Evolutionary conservation across 2,797 vertebrate genomes (phyloP).

Genomic region (Macroramphosus scolopax): DNA sequence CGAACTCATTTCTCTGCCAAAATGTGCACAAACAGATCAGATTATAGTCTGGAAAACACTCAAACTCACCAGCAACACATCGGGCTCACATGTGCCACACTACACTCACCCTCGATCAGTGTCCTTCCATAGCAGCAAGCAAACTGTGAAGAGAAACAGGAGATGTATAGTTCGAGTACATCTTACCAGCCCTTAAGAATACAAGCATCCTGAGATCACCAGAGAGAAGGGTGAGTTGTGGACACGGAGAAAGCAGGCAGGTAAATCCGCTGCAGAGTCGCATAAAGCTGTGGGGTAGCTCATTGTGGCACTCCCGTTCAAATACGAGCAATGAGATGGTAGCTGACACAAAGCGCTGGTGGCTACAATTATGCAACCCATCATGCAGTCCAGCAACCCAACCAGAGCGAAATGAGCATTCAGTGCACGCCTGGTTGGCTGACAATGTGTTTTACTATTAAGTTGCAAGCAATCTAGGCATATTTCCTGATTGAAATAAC

Average conservation of each 20-base stretch:
- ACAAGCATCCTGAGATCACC: too few species aligned
- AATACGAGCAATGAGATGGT: conserved; percentile 53
- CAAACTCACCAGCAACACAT: background rate
- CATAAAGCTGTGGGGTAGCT: conserved; percentile 36
- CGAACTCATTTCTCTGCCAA: conserved; percentile 61
- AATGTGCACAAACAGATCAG: conserved; percentile 4
- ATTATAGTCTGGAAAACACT: background rate
- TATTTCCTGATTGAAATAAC: background rate
- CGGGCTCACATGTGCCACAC: background rate
- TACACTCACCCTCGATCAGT: conserved; percentile 48
- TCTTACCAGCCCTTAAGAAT: background rate
- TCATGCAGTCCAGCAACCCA: conserved; percentile 24
- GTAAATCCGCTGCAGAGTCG: conserved; percentile 27
- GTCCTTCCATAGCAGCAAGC: conserved; percentile 39
- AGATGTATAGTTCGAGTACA: conserved; percentile 3
- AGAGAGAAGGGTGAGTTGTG: conserved; percentile 20
- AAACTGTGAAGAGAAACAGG: conserved; percentile 36
- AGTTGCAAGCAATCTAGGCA: background rate
- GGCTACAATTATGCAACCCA: conserved; percentile 61
- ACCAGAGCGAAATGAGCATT: conserved; percentile 2
- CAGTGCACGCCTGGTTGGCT: background rate
- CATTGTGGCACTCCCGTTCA: conserved; percentile 34
- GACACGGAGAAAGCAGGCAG: conserved; percentile 13
- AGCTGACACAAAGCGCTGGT: conserved; percentile 54
- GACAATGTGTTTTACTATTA: background rate